Conservation (phyloP, 2,797 vertebrate genomes). For the Mormyrops attenuatus region DNA sequence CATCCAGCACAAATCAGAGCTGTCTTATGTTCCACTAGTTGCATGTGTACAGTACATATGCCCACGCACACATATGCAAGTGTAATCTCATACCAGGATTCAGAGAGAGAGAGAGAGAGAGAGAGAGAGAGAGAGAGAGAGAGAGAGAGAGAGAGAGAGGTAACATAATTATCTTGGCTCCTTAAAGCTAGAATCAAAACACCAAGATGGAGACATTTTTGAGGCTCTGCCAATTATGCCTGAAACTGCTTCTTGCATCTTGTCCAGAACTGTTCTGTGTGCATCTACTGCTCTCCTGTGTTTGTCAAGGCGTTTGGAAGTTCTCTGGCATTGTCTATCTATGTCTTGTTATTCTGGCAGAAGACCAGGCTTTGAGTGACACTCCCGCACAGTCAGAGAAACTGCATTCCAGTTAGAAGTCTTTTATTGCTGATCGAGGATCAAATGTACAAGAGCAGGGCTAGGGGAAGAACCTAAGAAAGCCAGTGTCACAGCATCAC, state of each 20-base stretch:
- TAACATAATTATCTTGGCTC: neutral
- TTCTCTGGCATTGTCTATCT: neutral
- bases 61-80: constrained; percentile 6
- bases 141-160: neutral
- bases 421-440: neutral
- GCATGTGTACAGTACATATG: neutral
- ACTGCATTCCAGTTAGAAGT: neutral
- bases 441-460: neutral
- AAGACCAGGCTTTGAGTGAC: neutral
- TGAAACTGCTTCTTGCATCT: neutral
- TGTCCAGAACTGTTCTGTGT: neutral
- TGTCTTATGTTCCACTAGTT: neutral
- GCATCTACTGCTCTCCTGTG: neutral
- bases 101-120: neutral
- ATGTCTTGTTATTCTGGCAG: neutral
- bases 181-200: neutral
- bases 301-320: neutral
- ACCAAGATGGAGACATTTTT: neutral
- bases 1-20: neutral
- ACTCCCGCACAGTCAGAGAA: neutral
- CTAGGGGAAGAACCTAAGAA: neutral
- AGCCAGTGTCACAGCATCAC: neutral
- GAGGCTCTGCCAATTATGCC: neutral
- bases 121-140: neutral
- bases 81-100: neutral